A percentile compares a stretch with the other conserved stretches of the same genome.
These are phyloP conservation scores for Notoglanidium macrostoma DNA, from an alignment of 2,797 vertebrate genomes.

Conservation along the genomic window DNA sequence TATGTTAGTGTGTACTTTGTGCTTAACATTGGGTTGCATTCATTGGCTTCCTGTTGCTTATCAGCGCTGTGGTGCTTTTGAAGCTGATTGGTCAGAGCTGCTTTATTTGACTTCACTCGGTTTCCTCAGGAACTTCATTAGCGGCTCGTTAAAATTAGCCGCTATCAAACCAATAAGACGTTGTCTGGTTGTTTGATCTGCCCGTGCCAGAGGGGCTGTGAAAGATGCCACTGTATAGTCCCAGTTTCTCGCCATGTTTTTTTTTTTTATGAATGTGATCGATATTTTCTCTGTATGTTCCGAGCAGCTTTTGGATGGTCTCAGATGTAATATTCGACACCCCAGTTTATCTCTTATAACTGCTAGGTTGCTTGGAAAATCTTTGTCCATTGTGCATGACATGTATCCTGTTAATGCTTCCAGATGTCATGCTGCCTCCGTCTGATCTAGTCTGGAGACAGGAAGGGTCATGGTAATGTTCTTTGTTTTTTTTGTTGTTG, in stretches of 20 bases:
- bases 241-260: background rate
- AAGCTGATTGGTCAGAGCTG: no score
- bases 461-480: background rate
- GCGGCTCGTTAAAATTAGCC: background rate
- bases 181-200: background rate
- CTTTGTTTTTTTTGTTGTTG: background rate
- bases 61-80: background rate
- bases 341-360: no score
- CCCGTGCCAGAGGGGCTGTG: background rate
- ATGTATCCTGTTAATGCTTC: background rate
- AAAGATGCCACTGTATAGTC: background rate
- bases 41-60: background rate
- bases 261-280: background rate
- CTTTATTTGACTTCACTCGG: background rate
- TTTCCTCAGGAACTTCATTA: constrained; percentile 5
- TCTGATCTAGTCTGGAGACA: background rate
- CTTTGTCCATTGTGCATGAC: background rate
- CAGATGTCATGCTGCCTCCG: background rate
- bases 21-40: background rate
- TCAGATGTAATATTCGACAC: background rate
- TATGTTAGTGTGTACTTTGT: background rate
- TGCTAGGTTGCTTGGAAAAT: background rate
- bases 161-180: no score
- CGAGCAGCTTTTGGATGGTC: background rate
- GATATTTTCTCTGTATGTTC: no score